Evolutionary conservation across 2,113 vertebrate species (phyloP).

Genomic region (Pseudorhombus dupliciocellatus): DNA sequence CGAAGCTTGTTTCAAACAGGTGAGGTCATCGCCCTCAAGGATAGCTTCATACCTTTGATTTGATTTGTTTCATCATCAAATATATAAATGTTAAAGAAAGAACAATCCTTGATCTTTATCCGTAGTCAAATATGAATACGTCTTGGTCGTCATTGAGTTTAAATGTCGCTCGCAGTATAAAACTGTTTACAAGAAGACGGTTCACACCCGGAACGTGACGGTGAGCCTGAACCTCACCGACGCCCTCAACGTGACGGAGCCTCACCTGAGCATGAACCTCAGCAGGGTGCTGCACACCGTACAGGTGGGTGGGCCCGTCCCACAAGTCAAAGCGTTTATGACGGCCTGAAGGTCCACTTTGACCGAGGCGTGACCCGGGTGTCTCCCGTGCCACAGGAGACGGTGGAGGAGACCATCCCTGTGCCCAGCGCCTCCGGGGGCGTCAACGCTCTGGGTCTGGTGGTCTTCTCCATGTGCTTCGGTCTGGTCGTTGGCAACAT

Average conservation of each 20-base stretch:
- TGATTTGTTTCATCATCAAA: too few relatives aligned
- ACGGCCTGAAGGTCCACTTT: not conserved
- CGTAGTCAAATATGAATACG: not conserved
- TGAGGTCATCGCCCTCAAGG: constrained; percentile 62
- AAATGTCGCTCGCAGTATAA: constrained; percentile 86
- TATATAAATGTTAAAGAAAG: too few relatives aligned
- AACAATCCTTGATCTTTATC: too few relatives aligned
- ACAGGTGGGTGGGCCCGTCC: constrained; percentile 67
- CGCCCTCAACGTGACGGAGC: constrained; percentile 62
- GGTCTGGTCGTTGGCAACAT: constrained; percentile 95
- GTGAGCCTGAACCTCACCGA: constrained; percentile 70
- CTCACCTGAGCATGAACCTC: constrained; percentile 80
- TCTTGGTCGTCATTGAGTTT: too few relatives aligned
- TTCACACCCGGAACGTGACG: constrained; percentile 83
- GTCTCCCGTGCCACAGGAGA: constrained; percentile 64
- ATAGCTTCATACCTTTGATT: too few relatives aligned
- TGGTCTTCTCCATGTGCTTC: constrained; percentile 96
- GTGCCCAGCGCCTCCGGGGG: constrained; percentile 88
- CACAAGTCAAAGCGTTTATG: not conserved
- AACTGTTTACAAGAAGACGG: constrained; percentile 87
- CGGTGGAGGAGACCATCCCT: constrained; percentile 88
- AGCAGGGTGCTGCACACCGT: constrained; percentile 86
- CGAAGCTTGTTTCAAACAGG: constrained; percentile 98
- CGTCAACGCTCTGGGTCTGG: constrained; percentile 94
- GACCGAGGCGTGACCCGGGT: not conserved